phyloP scores from a whole-genome alignment of 2,797 vertebrate genomes.

The Gastrophryne carolinensis region DNA sequence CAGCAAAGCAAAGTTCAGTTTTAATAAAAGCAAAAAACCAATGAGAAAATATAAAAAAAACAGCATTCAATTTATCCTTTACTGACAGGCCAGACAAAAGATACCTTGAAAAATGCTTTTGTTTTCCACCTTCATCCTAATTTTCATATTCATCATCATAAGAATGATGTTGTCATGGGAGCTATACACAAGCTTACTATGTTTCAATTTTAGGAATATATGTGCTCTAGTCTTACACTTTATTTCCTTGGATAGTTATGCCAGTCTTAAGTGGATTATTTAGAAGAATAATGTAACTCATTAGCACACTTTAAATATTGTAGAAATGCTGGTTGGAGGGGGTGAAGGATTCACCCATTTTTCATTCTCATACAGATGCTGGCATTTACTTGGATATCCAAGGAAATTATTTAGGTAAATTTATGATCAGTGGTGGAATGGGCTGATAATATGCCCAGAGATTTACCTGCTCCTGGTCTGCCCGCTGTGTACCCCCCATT shows the following conservation, averaged over 20 bases:
- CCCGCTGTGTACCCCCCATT: no score
- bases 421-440: no score
- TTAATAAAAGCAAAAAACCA: conserved; percentile 21
- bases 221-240: conserved; percentile 10
- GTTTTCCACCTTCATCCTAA: conserved; percentile 12
- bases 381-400: conserved; percentile 12
- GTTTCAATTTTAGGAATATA: conserved; percentile 16
- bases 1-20: conserved; percentile 7
- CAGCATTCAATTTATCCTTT: conserved; percentile 25
- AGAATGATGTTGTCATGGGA: conserved; percentile 42
- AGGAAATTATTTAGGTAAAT: no score
- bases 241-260: conserved; percentile 23
- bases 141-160: conserved; percentile 38
- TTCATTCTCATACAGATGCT: not conserved
- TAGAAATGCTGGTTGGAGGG: not conserved
- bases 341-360: conserved; percentile 28
- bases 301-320: conserved; percentile 26
- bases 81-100: not conserved
- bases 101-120: not conserved
- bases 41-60: no score
- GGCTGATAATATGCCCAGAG: no score
- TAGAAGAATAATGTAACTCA: conserved; percentile 41
- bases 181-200: conserved; percentile 8
- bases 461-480: no score
- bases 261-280: conserved; percentile 27